Evolutionary conservation across 2,113 vertebrate species (phyloP), one percentile per base, ranked within the genome.

Genomic region (Anarrhichthys ocellatus): DNA sequence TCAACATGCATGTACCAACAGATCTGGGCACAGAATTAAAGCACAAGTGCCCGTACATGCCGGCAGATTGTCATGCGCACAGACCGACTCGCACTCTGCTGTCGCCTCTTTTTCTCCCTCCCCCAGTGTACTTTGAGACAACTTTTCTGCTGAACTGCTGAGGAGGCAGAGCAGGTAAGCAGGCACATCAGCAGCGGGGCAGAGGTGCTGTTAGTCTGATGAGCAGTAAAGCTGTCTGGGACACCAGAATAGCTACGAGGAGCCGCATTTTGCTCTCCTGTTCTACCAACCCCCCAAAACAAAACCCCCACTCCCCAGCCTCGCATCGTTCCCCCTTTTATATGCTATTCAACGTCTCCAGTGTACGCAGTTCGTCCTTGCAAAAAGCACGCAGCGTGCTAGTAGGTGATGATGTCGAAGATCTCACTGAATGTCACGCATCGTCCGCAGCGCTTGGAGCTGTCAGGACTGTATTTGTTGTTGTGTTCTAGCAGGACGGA

Each of bases 181-280:
- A 87, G 85, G 81, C 87, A 64, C 89, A 91, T 88, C 90, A 91
- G 92, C 92, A 87, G 88, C 14, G 87, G 89, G 92, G 90, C 91
- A 92, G 92, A 92, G 90, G 93, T 87, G 88, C 86, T 77, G 89
- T 91, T 91, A 92, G 89, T 86, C 85, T 91, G 90, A 92, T 89
- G 93, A 92, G 87, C 89, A 86, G 83, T 92, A 88, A 91, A 91
- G 81, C 90, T 90, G 90, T 89, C 86, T 56, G 48, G 76, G 87
- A 87, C 87, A 83, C 82, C 86, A 82, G 80, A 85, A 84, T 80
- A 78, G 89, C 84, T 81, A 48, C 69, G 83, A 92, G 73, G 72
- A 88, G 81, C 68, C 59, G 64, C 73, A 71, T 83, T 87, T 9
- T 65, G 80, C 44, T 81, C 76, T 82, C 44, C 75, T 71, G 76